These are phyloP conservation scores for Anguilla megastoma DNA, from an alignment of 2,797 vertebrate genomes.

Conservation along the genomic window DNA sequence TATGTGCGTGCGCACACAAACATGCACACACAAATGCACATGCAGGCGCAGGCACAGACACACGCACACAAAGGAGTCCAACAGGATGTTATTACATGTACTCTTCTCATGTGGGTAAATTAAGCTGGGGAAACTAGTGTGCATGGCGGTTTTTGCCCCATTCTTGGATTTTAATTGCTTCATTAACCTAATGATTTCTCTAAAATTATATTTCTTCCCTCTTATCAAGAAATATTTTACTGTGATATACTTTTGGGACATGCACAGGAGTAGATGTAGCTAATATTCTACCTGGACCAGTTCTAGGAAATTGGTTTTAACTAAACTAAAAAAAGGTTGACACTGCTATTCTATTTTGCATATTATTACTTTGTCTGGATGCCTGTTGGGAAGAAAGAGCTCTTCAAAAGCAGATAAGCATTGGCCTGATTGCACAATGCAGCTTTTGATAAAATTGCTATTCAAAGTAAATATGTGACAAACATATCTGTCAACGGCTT, in stretches of 20 bases:
- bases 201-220: not conserved
- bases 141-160: not conserved
- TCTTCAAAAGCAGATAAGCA: not conserved
- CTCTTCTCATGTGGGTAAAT: not conserved
- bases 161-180: not conserved
- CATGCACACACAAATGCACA: not conserved
- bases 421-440: not conserved
- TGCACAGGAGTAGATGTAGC: not conserved
- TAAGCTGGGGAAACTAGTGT: not conserved
- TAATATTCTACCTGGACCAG: conserved; percentile 1
- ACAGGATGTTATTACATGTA: not conserved
- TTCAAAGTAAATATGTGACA: not conserved
- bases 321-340: not conserved
- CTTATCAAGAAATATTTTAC: not conserved
- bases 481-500: not conserved
- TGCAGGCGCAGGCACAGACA: not conserved
- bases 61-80: not conserved
- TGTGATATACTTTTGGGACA: not conserved
- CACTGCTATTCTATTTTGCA: not conserved
- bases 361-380: not conserved
- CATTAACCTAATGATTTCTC: not conserved
- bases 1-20: not conserved
- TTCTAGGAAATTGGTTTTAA: conserved; percentile 4
- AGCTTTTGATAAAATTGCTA: not conserved
- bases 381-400: not conserved